These are phyloP conservation scores for Sphinx pinastri DNA, from an alignment of 2,888 invertebrate species.

Conservation along the genomic window DNA sequence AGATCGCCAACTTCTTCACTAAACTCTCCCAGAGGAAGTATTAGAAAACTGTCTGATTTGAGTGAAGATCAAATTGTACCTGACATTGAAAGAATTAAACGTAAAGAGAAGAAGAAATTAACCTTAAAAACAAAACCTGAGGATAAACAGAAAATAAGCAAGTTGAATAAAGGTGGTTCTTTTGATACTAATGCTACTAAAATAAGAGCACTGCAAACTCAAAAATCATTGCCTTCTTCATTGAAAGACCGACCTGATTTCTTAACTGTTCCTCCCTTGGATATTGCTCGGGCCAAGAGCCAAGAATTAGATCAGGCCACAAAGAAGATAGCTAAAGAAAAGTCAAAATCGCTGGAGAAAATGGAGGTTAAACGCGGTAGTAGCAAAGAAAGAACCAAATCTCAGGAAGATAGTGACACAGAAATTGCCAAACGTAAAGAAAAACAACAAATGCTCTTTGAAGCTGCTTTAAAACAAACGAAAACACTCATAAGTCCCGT, in stretches of 20 bases:
- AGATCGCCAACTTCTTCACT: slow-evolving; percentile 80
- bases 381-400: slow-evolving; percentile 87
- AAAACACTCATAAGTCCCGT: slow-evolving; percentile 89
- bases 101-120: slow-evolving; percentile 77
- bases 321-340: slow-evolving; percentile 85
- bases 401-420: slow-evolving; percentile 89
- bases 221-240: slow-evolving; percentile 83
- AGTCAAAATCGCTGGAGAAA: slow-evolving; percentile 87
- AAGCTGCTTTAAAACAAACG: slow-evolving; percentile 89
- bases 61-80: slow-evolving; percentile 81
- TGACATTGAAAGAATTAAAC: slow-evolving; percentile 78
- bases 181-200: slow-evolving; percentile 77
- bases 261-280: slow-evolving; percentile 79
- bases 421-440: slow-evolving; percentile 89
- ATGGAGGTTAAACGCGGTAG: slow-evolving; percentile 83
- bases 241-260: slow-evolving; percentile 80
- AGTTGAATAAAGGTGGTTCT: slow-evolving; percentile 79
- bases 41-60: slow-evolving; percentile 78
- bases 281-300: slow-evolving; percentile 84
- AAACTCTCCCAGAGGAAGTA: slow-evolving; percentile 80
- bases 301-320: slow-evolving; percentile 84
- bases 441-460: slow-evolving; percentile 89
- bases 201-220: slow-evolving; percentile 76
- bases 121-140: slow-evolving; percentile 76
- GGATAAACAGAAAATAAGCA: slow-evolving; percentile 70